A percentile compares a stretch with the other conserved stretches of the same genome.
Conservation (phyloP, 2,888 invertebrate species). For the Pteria penguin region DNA sequence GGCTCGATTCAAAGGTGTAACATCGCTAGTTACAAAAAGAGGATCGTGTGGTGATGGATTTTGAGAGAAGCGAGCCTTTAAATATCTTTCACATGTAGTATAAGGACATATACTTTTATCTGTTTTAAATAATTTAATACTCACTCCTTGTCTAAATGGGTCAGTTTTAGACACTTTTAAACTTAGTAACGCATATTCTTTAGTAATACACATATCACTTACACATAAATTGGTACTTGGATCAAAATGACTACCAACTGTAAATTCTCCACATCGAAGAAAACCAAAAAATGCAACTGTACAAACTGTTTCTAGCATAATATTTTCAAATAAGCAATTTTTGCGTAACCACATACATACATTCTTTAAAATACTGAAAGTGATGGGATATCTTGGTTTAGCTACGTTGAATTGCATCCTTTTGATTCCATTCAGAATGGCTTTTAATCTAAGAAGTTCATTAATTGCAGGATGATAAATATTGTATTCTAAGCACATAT, state of each 20-base stretch:
- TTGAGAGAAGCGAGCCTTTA: neutral
- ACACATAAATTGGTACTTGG: neutral
- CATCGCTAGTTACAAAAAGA: neutral
- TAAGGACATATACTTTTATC: conserved; percentile 8
- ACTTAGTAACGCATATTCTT: neutral
- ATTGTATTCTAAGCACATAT: neutral
- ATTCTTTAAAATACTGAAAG: neutral
- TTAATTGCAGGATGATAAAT: neutral
- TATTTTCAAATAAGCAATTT: neutral
- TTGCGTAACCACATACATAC: neutral
- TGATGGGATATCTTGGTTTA: too few species aligned
- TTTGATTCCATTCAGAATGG: neutral
- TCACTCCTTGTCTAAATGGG: conserved; percentile 23
- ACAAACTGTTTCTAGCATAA: conserved; percentile 13
- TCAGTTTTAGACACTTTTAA: conserved; percentile 25
- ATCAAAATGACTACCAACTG: neutral
- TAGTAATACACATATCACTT: neutral
- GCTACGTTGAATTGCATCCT: neutral
- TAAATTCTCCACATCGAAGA: conserved; percentile 23
- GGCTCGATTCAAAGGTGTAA: neutral
- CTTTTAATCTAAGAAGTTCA: neutral
- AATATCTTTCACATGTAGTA: conserved; percentile 7
- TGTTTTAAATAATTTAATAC: conserved; percentile 12
- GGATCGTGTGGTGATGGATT: neutral
- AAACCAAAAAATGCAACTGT: conserved; percentile 17